These are phyloP conservation scores for Rhea pennata DNA, from an alignment of 2,113 vertebrate species.

Conservation along the genomic window DNA sequence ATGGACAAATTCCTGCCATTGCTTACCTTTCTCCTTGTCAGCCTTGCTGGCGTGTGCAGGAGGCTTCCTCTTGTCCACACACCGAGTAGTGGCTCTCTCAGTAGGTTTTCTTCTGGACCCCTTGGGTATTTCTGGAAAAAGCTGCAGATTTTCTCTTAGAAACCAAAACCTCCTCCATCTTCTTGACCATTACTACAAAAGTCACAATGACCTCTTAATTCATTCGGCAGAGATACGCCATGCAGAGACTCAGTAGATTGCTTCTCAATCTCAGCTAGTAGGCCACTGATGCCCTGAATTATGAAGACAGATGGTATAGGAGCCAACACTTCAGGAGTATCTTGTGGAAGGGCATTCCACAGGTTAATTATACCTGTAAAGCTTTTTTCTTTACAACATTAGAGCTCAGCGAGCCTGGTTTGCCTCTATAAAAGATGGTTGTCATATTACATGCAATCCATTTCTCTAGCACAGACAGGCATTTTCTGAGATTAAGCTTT, in stretches of 20 bases:
- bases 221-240: neutral
- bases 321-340: neutral
- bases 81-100: neutral
- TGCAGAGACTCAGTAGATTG: neutral
- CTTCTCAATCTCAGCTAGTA: neutral
- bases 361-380: constrained; percentile 34
- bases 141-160: neutral
- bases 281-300: neutral
- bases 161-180: neutral
- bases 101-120: neutral
- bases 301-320: neutral
- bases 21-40: neutral
- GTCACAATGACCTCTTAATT: neutral
- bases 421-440: neutral
- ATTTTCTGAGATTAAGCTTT: neutral
- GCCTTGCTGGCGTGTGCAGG: neutral
- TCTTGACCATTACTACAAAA: neutral
- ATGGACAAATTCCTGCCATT: neutral
- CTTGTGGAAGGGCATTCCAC: constrained; percentile 20
- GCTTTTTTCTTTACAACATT: neutral
- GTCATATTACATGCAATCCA: neutral
- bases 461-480: neutral
- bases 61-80: neutral
- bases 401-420: neutral
- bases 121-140: neutral